These are phyloP conservation scores for Heliocidaris tuberculata DNA, from an alignment of 35 echinoderm and acorn worm species.

Conservation along the genomic window DNA sequence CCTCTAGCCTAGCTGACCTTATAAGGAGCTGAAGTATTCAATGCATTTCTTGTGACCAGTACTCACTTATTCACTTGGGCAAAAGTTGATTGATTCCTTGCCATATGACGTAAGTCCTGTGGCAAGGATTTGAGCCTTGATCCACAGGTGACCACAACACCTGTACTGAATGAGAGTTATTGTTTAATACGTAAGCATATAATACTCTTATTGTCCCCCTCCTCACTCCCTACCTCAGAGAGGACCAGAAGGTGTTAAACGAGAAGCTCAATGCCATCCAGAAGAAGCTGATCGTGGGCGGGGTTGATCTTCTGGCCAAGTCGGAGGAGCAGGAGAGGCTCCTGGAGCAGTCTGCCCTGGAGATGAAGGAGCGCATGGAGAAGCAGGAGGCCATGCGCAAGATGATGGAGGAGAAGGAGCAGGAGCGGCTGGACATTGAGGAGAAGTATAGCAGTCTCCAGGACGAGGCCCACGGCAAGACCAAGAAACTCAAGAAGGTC, in stretches of 20 bases:
- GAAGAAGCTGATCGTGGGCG: conserved; percentile 93
- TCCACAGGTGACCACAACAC: too few relatives aligned
- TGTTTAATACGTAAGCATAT: too few relatives aligned
- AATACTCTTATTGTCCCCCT: too few relatives aligned
- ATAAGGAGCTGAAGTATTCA: too few relatives aligned
- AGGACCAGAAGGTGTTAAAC: conserved; percentile 84
- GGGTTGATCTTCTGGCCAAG: conserved; percentile 87
- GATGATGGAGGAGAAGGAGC: conserved; percentile 89
- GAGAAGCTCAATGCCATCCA: conserved; percentile 94
- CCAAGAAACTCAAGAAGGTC: conserved; percentile 97
- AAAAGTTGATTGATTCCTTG: too few relatives aligned
- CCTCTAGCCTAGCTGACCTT: too few relatives aligned
- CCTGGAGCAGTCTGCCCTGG: conserved; percentile 88
- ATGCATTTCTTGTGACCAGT: too few relatives aligned
- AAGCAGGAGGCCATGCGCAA: conserved; percentile 88
- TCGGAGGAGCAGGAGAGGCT: conserved; percentile 83
- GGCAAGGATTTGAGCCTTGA: too few relatives aligned
- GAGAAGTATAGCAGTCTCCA: conserved; percentile 93
- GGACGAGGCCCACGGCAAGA: conserved; percentile 95
- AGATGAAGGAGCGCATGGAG: conserved; percentile 65
- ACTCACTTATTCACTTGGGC: too few relatives aligned
- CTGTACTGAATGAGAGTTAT: too few relatives aligned
- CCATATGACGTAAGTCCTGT: too few relatives aligned
- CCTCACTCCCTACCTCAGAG: conserved; percentile 49
- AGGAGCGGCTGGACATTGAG: conserved; percentile 91